Evolutionary conservation across 2,797 vertebrate species (phyloP).

Genomic region (Ctenopoma multispine): DNA sequence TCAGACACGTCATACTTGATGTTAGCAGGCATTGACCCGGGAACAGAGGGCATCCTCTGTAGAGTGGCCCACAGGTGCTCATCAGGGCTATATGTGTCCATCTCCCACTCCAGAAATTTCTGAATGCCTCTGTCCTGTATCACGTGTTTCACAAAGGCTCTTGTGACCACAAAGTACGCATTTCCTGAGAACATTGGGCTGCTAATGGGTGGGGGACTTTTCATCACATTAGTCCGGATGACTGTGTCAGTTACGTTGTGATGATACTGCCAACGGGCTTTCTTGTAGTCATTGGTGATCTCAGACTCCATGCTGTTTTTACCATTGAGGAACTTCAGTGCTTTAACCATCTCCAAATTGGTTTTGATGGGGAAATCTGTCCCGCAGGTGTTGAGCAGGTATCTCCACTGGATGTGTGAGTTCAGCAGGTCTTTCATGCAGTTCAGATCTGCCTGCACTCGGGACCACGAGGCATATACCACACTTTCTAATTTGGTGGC

Average conservation of each 20-base stretch:
- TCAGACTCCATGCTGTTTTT: conserved; percentile 89
- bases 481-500: conserved; percentile 83
- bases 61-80: conserved; percentile 94
- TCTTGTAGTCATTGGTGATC: conserved; percentile 71
- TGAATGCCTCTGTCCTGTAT: conserved; percentile 72
- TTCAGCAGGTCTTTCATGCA: conserved; percentile 88
- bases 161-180: conserved; percentile 88
- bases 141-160: conserved; percentile 87
- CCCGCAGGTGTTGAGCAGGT: conserved; percentile 90
- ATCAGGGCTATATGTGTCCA: conserved; percentile 94
- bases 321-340: conserved; percentile 82
- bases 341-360: conserved; percentile 86
- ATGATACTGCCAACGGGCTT: conserved; percentile 82
- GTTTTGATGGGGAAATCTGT: conserved; percentile 91
- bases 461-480: conserved; percentile 88
- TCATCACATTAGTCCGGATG: conserved; percentile 50
- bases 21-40: conserved; percentile 81
- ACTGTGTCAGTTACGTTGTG: conserved; percentile 65
- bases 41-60: conserved; percentile 86
- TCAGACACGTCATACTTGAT: conserved; percentile 88
- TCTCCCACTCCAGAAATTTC: conserved; percentile 88
- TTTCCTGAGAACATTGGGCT: conserved; percentile 89
- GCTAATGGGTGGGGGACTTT: conserved; percentile 82
- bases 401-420: conserved; percentile 85
- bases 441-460: conserved; percentile 91